These are phyloP conservation scores for Andrena bucephala DNA, from an alignment of 2,888 invertebrate species.

Conservation along the genomic window DNA sequence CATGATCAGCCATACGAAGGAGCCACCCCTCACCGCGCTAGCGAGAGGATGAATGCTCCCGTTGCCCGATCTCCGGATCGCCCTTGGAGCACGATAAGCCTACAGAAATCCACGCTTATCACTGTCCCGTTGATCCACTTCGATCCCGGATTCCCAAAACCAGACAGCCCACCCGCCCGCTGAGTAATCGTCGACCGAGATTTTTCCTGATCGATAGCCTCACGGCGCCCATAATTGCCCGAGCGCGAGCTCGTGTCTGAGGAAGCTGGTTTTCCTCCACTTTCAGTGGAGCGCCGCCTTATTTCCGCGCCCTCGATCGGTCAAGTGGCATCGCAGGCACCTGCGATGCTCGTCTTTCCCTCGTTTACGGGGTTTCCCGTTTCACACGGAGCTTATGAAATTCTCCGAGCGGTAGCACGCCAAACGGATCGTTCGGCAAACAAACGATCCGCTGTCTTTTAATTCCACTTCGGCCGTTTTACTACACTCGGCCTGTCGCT, in stretches of 20 bases:
- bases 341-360: no score
- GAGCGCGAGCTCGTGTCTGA: no score
- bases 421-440: no score
- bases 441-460: neutral
- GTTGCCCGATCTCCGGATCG: slow-evolving; percentile 5
- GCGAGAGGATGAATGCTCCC: slow-evolving; percentile 26
- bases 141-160: slow-evolving; percentile 7
- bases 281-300: neutral
- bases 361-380: no score
- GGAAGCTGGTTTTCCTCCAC: slow-evolving; percentile 23
- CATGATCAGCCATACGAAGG: slow-evolving; percentile 74
- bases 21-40: slow-evolving; percentile 25
- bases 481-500: slow-evolving; percentile 6
- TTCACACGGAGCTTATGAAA: no score
- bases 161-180: neutral
- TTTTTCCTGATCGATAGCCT: neutral
- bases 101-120: neutral
- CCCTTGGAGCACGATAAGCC: slow-evolving; percentile 30
- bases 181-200: neutral
- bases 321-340: no score
- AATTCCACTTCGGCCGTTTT: neutral
- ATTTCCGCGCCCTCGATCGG: no score
- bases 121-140: slow-evolving; percentile 23
- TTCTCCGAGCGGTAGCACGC: no score
- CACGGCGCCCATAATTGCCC: no score